Evolutionary conservation across 2,888 invertebrate species (phyloP), one percentile per base, ranked within the genome.

Genomic region (Orthosia gracilis): DNA sequence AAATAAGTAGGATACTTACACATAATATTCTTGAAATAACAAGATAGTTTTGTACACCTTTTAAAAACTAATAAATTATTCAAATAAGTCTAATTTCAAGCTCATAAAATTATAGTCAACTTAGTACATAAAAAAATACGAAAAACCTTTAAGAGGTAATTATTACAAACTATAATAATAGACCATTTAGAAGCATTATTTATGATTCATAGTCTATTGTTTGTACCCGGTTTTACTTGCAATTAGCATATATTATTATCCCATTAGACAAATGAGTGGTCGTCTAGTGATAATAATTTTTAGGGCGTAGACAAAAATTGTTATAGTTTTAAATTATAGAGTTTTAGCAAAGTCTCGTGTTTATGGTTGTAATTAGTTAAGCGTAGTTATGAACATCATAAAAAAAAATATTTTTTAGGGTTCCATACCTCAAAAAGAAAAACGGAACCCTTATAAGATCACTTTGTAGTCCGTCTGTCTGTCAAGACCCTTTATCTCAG

Each of bases 161-260:
- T 71, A 81, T 54, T 66, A 31, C 1, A 26, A 59, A 64, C 21
- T 49, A 23, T 62, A 78, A 23, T 62, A 79, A 85, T 79, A 77
- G 78, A 79, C 82, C 12, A 77, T 70, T 80, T 75, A 61, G 50
- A 57, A 75, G 21, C 71, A 78, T 90, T 85, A 90, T 89, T 90
- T 90, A 92, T 93, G 91, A 91, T 85, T 92, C 91, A 91, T 92
- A 69, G 78, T 77, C 86, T 82, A 88, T 90, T 89, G 89, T 92
- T 76, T 71, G 84, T 85, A 12, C 62, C 64, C 54, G 76, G 87
- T 82, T 85, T 89, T 86, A 87, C 87, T 86, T 87, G 84, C 85
- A 89, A 94, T 94, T 94, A 92, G 89, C 93, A 94, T 94, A 88
- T 89, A 86, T 94, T 90, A 93, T 88, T 88, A 78, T 80, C 63